Percentiles rank a stretch among this genome's conserved stretches.
Evolutionary conservation across 2,797 vertebrate genomes (phyloP).

Genomic region (Sebastes elongatus): DNA sequence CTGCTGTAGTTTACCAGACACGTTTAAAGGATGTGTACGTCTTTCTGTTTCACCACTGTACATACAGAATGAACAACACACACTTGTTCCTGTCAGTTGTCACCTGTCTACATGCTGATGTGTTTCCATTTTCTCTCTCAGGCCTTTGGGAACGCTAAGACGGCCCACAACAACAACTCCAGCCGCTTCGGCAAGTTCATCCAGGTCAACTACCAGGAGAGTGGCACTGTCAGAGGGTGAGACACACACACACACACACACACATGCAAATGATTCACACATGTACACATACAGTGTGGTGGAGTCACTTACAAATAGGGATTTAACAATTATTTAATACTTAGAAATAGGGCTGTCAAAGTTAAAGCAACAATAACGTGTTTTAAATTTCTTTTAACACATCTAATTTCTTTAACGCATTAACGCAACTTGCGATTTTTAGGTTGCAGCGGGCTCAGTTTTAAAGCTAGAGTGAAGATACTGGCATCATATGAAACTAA

Average conservation of each 20-base stretch:
- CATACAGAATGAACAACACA: background rate
- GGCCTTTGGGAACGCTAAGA: slow-evolving; percentile 96
- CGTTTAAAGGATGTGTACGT: background rate
- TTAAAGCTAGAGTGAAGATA: no score
- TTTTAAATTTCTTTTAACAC: no score
- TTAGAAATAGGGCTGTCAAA: background rate
- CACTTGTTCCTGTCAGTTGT: background rate
- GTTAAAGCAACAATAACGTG: no score
- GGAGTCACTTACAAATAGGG: background rate
- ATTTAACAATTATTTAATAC: background rate
- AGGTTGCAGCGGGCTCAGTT: no score
- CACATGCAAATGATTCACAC: background rate
- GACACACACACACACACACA: slow-evolving; percentile 45
- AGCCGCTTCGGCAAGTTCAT: slow-evolving; percentile 96
- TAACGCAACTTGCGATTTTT: no score
- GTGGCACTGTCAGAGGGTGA: slow-evolving; percentile 92
- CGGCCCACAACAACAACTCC: slow-evolving; percentile 96
- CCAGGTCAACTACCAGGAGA: slow-evolving; percentile 96
- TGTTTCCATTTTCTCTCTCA: slow-evolving; percentile 68
- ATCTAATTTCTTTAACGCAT: no score
- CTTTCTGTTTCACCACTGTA: background rate
- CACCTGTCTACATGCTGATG: background rate
- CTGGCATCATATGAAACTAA: no score
- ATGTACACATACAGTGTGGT: background rate
- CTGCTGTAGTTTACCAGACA: background rate